These are phyloP conservation scores for Desmodus rotundus DNA, from an alignment of 2,113 vertebrate species.

Conservation along the genomic window DNA sequence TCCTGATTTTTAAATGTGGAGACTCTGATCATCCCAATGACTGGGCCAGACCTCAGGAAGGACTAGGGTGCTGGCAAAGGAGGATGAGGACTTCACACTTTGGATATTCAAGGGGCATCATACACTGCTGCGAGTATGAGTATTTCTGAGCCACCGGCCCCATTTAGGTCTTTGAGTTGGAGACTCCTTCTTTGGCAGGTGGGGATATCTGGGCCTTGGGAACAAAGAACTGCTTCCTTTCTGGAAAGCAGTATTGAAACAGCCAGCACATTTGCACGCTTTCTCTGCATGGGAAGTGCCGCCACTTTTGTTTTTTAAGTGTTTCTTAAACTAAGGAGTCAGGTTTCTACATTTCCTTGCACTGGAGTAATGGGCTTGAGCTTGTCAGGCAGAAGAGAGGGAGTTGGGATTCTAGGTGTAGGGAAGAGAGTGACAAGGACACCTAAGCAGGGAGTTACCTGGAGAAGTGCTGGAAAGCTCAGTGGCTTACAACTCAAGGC, in stretches of 20 bases:
- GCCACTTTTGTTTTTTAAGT: not conserved
- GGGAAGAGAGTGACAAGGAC: not conserved
- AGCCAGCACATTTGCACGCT: not conserved
- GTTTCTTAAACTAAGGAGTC: not conserved
- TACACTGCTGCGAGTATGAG: not conserved
- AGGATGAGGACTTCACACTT: not conserved
- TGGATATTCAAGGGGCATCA: not conserved
- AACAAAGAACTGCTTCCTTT: not conserved
- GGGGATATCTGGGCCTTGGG: not conserved
- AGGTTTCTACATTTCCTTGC: not conserved
- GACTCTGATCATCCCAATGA: not conserved
- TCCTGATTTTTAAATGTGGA: not conserved
- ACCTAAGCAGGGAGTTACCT: not conserved
- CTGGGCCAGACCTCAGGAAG: not conserved
- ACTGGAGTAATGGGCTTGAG: not conserved
- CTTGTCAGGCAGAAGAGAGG: not conserved
- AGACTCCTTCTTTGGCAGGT: not conserved
- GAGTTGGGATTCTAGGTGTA: not conserved
- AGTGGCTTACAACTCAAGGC: not conserved
- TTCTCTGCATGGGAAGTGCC: not conserved
- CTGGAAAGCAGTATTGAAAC: not conserved
- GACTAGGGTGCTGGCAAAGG: not conserved
- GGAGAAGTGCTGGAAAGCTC: not conserved
- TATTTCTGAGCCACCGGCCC: not conserved
- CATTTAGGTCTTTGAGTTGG: not conserved